phyloP scores from a whole-genome alignment of 92 coral and sea anemone genomes.

The Micromussa lordhowensis region DNA sequence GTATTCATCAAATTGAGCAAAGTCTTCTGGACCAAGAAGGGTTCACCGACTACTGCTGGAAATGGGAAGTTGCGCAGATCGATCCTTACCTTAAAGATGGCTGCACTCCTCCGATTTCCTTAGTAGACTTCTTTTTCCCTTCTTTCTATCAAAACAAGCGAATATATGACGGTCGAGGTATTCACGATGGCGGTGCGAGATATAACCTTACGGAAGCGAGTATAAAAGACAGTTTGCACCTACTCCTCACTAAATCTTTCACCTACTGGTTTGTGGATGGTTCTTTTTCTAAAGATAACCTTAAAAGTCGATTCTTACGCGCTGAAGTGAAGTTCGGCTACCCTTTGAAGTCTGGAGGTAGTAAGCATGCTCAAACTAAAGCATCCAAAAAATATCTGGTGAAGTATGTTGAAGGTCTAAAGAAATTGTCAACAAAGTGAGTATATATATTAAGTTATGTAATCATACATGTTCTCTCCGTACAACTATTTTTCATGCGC shows the following conservation, averaged over 20 bases:
- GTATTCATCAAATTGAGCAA: constrained; percentile 82
- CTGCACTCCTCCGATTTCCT: constrained; percentile 89
- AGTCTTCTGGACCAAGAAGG: constrained; percentile 69
- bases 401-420: constrained; percentile 62
- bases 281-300: constrained; percentile 68
- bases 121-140: constrained; percentile 87
- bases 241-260: constrained; percentile 74
- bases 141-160: neutral
- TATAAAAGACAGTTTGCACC: constrained; percentile 64
- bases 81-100: constrained; percentile 71
- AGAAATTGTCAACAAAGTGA: constrained; percentile 79
- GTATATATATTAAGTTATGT: constrained; percentile 54
- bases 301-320: constrained; percentile 77
- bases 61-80: constrained; percentile 48
- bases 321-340: constrained; percentile 90
- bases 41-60: constrained; percentile 83
- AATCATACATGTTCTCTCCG: neutral
- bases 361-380: constrained; percentile 14
- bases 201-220: constrained; percentile 62
- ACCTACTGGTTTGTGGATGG: constrained; percentile 89
- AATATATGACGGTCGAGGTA: constrained; percentile 68
- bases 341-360: constrained; percentile 61
- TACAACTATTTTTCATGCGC: neutral
- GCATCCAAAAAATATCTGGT: constrained; percentile 52
- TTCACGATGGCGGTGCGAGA: neutral